Evolutionary conservation across 2,113 vertebrate species (phyloP).

Genomic region (Chaetodon trifascialis): DNA sequence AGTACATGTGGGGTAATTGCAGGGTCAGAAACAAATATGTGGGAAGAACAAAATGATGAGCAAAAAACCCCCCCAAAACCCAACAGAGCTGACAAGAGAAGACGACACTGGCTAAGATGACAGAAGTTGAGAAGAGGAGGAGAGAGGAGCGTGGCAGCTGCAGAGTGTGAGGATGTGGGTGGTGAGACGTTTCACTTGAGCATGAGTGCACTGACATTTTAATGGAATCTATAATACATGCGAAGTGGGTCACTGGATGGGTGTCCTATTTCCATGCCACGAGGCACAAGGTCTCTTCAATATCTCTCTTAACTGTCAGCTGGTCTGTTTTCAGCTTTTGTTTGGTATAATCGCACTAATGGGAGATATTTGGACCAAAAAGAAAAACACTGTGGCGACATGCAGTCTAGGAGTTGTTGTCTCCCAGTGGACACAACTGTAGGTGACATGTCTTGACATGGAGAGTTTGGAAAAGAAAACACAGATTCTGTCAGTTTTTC

Average conservation of each 20-base stretch:
- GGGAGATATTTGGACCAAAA: not conserved
- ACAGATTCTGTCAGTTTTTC: constrained; percentile 3
- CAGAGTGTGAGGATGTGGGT: constrained; percentile 57
- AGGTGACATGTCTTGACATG: not conserved
- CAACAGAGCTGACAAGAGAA: not conserved
- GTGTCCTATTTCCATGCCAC: constrained; percentile 63
- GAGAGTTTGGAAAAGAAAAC: not conserved
- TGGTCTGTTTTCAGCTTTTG: not conserved
- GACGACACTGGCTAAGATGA: constrained; percentile 19
- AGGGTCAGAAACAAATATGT: not conserved
- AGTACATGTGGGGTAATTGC: not conserved
- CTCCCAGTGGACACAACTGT: not conserved
- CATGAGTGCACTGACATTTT: constrained; percentile 68
- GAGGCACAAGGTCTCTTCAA: constrained; percentile 33
- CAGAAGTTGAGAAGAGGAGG: constrained; percentile 46
- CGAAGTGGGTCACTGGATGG: constrained; percentile 71
- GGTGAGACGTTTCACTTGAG: constrained; percentile 61
- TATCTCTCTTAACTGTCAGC: constrained; percentile 43
- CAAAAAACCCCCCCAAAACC: not conserved
- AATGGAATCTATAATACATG: constrained; percentile 75
- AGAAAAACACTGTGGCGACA: not conserved
- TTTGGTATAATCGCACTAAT: not conserved
- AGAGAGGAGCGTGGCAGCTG: constrained; percentile 54
- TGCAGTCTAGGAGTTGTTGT: not conserved
- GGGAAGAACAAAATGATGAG: not conserved